Conservation (phyloP, 2,113 vertebrate genomes). For the Clarias macrocephalus region DNA sequence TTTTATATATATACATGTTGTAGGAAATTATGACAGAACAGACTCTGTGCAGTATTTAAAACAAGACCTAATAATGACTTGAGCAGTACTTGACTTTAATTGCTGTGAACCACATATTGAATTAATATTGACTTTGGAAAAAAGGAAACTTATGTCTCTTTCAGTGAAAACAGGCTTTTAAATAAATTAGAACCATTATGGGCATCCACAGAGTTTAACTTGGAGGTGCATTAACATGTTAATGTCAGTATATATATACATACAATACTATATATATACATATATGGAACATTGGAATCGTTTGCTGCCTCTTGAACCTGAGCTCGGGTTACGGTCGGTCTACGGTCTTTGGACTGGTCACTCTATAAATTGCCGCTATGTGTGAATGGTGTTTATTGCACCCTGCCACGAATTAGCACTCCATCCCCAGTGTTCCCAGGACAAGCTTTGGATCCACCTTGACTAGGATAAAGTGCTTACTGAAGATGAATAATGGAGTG, state of each 20-base stretch:
- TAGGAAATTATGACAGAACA: not conserved
- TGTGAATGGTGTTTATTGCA: not conserved
- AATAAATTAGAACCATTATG: not conserved
- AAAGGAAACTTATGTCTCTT: not conserved
- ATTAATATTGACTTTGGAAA: constrained; percentile 7
- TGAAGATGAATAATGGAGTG: not conserved
- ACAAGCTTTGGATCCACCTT: not conserved
- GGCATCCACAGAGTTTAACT: not conserved
- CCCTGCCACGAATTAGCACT: not conserved
- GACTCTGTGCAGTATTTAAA: not conserved
- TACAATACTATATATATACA: too few relatives aligned
- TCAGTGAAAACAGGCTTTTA: not conserved
- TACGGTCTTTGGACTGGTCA: not conserved
- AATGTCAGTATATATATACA: not conserved
- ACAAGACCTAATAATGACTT: not conserved
- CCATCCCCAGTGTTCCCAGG: not conserved
- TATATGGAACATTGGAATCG: not conserved
- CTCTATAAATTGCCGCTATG: not conserved
- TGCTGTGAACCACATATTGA: constrained; percentile 22
- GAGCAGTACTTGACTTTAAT: not conserved
- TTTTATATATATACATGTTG: not conserved
- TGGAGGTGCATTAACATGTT: not conserved
- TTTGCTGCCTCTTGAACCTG: not conserved
- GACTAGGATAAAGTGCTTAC: not conserved
- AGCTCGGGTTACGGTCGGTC: not conserved